Evolutionary conservation across 1,140 invertebrate species (phyloP), one percentile per base, ranked within the genome.

Genomic region (Philotrypesis tridentata): DNA sequence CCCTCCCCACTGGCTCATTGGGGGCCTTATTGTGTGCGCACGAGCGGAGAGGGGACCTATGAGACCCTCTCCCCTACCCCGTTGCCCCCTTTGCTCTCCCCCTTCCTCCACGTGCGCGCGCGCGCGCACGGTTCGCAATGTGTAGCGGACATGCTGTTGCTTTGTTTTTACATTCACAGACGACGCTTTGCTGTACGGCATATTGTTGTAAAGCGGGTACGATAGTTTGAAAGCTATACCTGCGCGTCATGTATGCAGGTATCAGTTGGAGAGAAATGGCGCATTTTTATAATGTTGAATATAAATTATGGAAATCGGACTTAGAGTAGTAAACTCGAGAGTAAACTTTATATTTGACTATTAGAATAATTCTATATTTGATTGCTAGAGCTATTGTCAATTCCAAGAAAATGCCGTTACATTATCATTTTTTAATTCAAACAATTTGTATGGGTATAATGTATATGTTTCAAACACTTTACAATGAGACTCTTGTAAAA

Each of bases 21-120:
- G 68, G 77, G 77, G 77, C 55, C 68, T 61, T 29, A 71, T 71
- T 79, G 63, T 78, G 27, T n/a, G 43, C 77, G 43, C 68, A 65
- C 25, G 17, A 33, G n/a, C 21, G 27, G 27, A 29, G 27, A 7
- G 9, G 31, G 12, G 3, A 12, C 21, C 17, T 67, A 27, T 29
- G 17, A 23, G 25, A 12, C 60, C 14, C 55, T 40, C 61, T 2
- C 33, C 7, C 31, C 71, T 55, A 25, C 21, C 60, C 6, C 29
- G 6, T 55, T 27, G 31, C 23, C 1, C n/a, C 8, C 65, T 68
- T 65, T 60, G 11, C 9, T 21, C 75, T 55, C 2, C 63, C 11
- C 29, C 72, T 14, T n/a, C n/a, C 27, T n/a, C 73, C n/a, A 29
- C 7, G 23, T 29, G 9, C 61, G 61, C 6, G 21, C 21, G 48